Base-by-base conservation (phyloP, 2,888 invertebrate species). In the Tuta absoluta region DNA sequence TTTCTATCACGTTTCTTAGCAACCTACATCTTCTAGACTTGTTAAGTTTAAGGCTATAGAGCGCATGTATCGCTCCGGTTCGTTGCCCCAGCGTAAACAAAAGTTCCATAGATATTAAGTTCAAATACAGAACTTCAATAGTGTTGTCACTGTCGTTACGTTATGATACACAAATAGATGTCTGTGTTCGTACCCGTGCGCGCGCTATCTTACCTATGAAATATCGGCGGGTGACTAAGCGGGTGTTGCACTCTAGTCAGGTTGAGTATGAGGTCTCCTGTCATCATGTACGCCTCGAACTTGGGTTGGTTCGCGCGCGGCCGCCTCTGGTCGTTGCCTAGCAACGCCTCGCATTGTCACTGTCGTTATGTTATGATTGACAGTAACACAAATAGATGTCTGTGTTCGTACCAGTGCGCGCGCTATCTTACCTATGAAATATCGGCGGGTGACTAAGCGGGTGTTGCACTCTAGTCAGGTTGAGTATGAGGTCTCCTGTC, bases 241-340 rank as follows among this genome's bases (percentile, higher is more conserved):
- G 93, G 93, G 73, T 94, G 95, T 71, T 96, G 95, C 66, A 96
- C 96, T 74, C 96, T 92, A 67, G 98, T 97, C 72, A 98, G 94
- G 89, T 98, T 98, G 75, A 98, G 94, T 85, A 98, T 98, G 80
- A 98, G 94, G 88, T 98, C 98, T 57, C 98, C 98, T 37, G 98
- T 98, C 98, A 98, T 98, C 95, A 98, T 97, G 93, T 97, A 98
- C 65, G 98, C 97, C 90, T 98, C 98, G 90, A 96, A 97, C 86
- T 96, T 95, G 68, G 91, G 91, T 70, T 85, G 86, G 69, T 82
- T 78, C 71, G 76, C 79, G 72, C 88, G 84, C 66, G 85, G 79
- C 70, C 84, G 77, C 72, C 85, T 74, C 73, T 87, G 85, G 68
- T 92, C 92, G 63, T 87, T 90, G 8, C 79, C 69, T 17, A 91